A percentile compares a stretch with the other conserved stretches of the same genome.
phyloP scores from a whole-genome alignment of 1,140 invertebrate genomes.

The Bombus fervidus region DNA sequence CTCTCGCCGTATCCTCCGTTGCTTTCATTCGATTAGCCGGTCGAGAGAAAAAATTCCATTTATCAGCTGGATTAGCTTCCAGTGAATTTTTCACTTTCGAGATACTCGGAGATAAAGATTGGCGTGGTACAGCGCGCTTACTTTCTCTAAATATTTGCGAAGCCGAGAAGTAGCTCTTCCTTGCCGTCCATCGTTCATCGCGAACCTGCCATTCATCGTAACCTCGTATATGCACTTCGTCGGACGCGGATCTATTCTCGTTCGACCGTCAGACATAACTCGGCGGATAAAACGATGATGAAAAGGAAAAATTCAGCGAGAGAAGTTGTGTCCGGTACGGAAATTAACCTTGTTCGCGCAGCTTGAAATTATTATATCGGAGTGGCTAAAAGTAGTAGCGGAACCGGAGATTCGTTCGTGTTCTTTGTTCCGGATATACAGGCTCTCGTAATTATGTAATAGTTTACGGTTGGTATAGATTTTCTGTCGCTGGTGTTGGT shows the following conservation, averaged over 20 bases:
- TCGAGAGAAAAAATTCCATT: constrained; percentile 3
- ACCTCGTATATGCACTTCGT: not conserved
- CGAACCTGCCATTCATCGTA: constrained; percentile 23
- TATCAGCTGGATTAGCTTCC: constrained; percentile 16
- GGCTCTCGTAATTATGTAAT: constrained; percentile 17
- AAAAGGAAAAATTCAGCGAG: not conserved
- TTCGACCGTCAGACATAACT: not conserved
- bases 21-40: constrained; percentile 12
- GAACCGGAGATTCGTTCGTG: not conserved
- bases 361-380: constrained; percentile 4
- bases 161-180: not conserved
- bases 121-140: constrained; percentile 36
- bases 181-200: not conserved
- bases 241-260: not conserved
- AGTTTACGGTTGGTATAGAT: not conserved
- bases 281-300: too few relatives aligned
- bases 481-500: not conserved
- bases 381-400: not conserved
- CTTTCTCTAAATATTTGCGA: constrained; percentile 36
- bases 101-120: constrained; percentile 32
- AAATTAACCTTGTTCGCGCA: not conserved
- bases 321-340: too few relatives aligned
- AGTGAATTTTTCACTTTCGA: constrained; percentile 24
- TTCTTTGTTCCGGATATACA: not conserved
- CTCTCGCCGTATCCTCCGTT: not conserved